phyloP scores from a whole-genome alignment of 2,888 invertebrate genomes.

The Branchellion lobata region DNA sequence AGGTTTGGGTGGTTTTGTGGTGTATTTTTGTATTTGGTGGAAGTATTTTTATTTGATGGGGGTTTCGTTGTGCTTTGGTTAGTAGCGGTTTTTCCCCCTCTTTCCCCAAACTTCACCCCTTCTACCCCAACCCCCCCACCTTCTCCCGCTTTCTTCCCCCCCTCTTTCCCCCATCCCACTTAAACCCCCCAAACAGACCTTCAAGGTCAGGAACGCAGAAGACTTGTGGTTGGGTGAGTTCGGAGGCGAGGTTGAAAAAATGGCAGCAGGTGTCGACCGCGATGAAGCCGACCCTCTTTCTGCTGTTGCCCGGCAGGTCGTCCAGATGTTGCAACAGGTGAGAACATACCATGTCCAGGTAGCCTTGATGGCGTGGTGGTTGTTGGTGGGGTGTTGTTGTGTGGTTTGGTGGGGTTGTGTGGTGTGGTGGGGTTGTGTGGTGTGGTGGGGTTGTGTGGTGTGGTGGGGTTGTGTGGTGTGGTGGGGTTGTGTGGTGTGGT shows the following conservation, averaged over 20 bases:
- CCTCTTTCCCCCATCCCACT: neutral
- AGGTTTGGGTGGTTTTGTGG: too few relatives aligned
- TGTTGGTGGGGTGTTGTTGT: neutral
- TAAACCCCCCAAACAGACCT: constrained; percentile 65
- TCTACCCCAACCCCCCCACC: neutral
- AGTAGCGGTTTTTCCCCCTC: too few relatives aligned
- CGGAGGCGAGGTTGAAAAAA: constrained; percentile 72
- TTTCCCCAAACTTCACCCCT: too few relatives aligned
- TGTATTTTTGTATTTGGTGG: too few relatives aligned
- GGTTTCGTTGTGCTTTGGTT: too few relatives aligned
- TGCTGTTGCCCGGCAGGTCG: constrained; percentile 86
- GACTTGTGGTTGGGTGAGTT: constrained; percentile 63
- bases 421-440: too few relatives aligned
- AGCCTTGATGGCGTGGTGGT: too few relatives aligned
- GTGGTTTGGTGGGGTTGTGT: neutral
- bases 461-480: too few relatives aligned
- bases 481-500: too few relatives aligned
- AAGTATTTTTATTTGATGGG: too few relatives aligned
- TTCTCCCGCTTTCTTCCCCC: neutral
- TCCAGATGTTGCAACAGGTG: constrained; percentile 78
- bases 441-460: too few relatives aligned
- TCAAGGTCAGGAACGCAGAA: constrained; percentile 83
- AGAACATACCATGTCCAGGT: constrained; percentile 79
- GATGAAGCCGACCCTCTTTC: constrained; percentile 90
- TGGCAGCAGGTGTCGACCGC: constrained; percentile 88